These are phyloP conservation scores for Scrobipalpa atriplicella DNA, from an alignment of 2,888 invertebrate genomes.

Conservation along the genomic window DNA sequence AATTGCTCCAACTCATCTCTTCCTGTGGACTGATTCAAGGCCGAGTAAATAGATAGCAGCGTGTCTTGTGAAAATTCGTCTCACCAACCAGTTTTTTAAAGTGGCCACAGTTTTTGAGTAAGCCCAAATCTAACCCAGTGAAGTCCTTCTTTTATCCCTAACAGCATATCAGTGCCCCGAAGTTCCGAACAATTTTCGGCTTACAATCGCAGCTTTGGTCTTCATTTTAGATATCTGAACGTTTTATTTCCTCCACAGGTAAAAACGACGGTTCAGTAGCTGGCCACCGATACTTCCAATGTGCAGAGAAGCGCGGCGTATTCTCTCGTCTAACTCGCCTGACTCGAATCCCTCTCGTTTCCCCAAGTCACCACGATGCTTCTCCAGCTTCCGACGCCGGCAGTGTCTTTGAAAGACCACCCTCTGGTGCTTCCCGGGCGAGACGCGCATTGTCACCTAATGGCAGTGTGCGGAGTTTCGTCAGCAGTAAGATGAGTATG, in stretches of 20 bases:
- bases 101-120: too few species aligned
- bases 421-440: slow-evolving; percentile 70
- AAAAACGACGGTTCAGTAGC: slow-evolving; percentile 98
- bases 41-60: too few species aligned
- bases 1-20: too few species aligned
- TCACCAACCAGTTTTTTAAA: too few species aligned
- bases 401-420: slow-evolving; percentile 75
- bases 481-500: slow-evolving; percentile 82
- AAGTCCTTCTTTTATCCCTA: too few species aligned
- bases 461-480: slow-evolving; percentile 76
- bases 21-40: too few species aligned
- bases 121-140: too few species aligned
- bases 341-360: slow-evolving; percentile 86
- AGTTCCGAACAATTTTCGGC: too few species aligned
- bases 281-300: slow-evolving; percentile 96
- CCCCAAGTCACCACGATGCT: slow-evolving; percentile 76
- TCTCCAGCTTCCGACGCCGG: slow-evolving; percentile 76
- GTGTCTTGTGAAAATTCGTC: too few species aligned
- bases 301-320: slow-evolving; percentile 95
- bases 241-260: slow-evolving; percentile 78
- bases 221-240: not conserved
- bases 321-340: slow-evolving; percentile 95
- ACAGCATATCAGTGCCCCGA: too few species aligned
- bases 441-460: slow-evolving; percentile 75
- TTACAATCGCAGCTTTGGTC: not conserved